Evolutionary conservation across 2,888 invertebrate genomes (phyloP).

Genomic region (Dorcus hopei): DNA sequence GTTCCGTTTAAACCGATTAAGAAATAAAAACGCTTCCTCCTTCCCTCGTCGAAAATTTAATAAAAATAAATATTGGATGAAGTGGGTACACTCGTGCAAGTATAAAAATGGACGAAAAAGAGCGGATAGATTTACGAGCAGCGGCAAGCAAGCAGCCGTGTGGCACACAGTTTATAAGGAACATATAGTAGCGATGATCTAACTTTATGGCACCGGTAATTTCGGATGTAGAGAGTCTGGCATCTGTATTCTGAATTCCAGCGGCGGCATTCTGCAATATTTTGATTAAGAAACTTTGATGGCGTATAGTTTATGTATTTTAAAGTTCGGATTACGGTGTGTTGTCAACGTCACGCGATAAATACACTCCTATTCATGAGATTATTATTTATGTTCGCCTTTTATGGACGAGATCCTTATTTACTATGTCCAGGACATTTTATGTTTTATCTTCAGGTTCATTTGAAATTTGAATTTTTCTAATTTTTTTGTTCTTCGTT

Average conservation of each 20-base stretch:
- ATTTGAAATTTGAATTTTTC: no score
- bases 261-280: neutral
- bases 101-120: slow-evolving; percentile 3
- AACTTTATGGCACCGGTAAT: slow-evolving; percentile 1
- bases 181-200: neutral
- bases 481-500: no score
- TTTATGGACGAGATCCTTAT: no score
- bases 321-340: no score
- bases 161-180: neutral
- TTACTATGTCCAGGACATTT: no score
- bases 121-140: slow-evolving; percentile 8
- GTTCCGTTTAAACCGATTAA: no score
- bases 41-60: slow-evolving; percentile 9
- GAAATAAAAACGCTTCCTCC: no score
- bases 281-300: slow-evolving; percentile 3
- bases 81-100: neutral
- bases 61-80: slow-evolving; percentile 7
- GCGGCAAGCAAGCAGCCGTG: slow-evolving; percentile 4
- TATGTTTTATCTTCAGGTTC: no score
- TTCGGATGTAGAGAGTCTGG: neutral
- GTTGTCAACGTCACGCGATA: no score
- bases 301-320: no score
- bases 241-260: neutral
- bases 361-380: no score
- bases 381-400: no score